These are phyloP conservation scores for Spea bombifrons DNA, from an alignment of 2,113 vertebrate genomes.

Conservation along the genomic window DNA sequence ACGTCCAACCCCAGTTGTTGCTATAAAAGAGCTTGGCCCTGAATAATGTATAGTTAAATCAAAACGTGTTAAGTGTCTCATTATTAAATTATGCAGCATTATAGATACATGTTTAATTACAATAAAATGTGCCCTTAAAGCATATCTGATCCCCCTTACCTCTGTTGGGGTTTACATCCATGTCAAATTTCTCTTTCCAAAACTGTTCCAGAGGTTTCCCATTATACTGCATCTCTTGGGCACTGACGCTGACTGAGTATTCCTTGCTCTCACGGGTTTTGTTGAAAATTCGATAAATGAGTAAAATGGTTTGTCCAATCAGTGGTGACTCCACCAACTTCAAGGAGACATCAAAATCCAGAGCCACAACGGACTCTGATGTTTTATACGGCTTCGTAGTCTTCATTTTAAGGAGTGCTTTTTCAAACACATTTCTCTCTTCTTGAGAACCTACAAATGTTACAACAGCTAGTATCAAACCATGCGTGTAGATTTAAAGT, in stretches of 20 bases:
- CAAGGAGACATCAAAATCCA: constrained; percentile 18
- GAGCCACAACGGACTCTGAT: not conserved
- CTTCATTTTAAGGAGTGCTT: constrained; percentile 17
- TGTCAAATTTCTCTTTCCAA: constrained; percentile 7
- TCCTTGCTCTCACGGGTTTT: not conserved
- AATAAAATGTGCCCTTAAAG: too few relatives aligned
- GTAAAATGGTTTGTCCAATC: constrained; percentile 26
- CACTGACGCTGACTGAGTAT: not conserved
- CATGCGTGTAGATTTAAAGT: too few relatives aligned
- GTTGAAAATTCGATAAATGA: constrained; percentile 8
- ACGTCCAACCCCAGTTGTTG: too few relatives aligned
- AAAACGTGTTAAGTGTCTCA: too few relatives aligned
- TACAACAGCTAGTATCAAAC: not conserved
- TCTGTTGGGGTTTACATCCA: not conserved
- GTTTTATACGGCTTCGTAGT: constrained; percentile 1
- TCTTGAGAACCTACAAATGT: constrained; percentile 13
- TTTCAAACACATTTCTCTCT: constrained; percentile 27
- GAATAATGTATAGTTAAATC: too few relatives aligned
- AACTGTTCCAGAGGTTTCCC: constrained; percentile 30
- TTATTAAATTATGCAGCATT: too few relatives aligned
- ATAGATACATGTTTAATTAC: too few relatives aligned
- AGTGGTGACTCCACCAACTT: constrained; percentile 24
- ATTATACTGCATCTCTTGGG: constrained; percentile 35
- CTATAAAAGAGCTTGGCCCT: too few relatives aligned
- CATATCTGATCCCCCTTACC: constrained; percentile 2